phyloP scores from a whole-genome alignment of 2,113 vertebrate species.

The Prionailurus bengalensis region DNA sequence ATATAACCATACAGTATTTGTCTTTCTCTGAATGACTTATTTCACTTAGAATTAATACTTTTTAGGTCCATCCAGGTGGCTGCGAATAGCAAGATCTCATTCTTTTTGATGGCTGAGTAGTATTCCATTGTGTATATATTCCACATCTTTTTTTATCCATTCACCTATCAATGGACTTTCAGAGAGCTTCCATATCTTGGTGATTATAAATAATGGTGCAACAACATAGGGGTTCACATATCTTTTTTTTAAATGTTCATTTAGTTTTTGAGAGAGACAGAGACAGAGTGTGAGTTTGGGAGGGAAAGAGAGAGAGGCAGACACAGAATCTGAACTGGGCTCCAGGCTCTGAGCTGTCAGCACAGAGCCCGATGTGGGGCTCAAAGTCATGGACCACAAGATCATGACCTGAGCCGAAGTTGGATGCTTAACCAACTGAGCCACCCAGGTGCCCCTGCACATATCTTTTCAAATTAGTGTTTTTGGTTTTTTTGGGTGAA shows the following conservation, averaged over 20 bases:
- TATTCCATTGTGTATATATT: neutral
- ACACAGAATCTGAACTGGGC: no score
- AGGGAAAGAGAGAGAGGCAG: no score
- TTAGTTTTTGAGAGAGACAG: no score
- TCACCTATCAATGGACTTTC: neutral
- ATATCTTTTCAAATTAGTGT: neutral
- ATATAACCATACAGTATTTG: neutral
- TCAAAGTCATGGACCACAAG: no score
- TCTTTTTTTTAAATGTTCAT: neutral
- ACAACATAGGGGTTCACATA: neutral
- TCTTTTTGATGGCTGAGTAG: neutral
- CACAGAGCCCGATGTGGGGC: no score
- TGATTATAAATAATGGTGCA: neutral
- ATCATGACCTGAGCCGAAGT: no score
- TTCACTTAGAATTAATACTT: neutral
- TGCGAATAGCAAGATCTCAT: neutral
- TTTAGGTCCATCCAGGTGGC: neutral
- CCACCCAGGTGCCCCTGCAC: neutral
- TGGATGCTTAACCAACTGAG: no score
- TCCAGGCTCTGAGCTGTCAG: no score
- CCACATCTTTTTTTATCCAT: neutral
- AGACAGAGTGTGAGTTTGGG: no score
- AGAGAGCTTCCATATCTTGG: neutral
- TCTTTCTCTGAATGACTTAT: neutral
- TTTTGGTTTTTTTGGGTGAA: neutral